phyloP scores from a whole-genome alignment of 2,797 vertebrate genomes.

The Scyliorhinus canicula region DNA sequence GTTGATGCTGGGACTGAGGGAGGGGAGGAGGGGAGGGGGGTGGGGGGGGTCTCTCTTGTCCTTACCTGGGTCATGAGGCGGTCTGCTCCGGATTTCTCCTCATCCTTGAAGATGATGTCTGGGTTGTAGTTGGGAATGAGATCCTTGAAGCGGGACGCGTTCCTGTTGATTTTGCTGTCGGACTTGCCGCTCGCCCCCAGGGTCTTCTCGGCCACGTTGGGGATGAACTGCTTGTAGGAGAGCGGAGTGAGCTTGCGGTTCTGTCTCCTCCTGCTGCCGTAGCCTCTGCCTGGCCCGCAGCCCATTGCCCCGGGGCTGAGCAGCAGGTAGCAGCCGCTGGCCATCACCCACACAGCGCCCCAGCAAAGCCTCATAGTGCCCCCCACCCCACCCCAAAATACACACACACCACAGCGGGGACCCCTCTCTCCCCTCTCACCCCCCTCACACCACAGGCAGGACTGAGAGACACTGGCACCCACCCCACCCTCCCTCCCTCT shows the following conservation, averaged over 20 bases:
- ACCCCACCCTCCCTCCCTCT: conserved; percentile 39
- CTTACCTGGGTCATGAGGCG: conserved; percentile 91
- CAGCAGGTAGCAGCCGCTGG: conserved; percentile 67
- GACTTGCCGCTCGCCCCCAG: conserved; percentile 90
- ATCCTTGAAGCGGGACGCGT: conserved; percentile 89
- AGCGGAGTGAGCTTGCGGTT: conserved; percentile 88
- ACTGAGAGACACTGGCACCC: neutral
- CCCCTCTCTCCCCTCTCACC: conserved; percentile 35
- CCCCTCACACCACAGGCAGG: conserved; percentile 25
- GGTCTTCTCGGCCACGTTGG: conserved; percentile 93
- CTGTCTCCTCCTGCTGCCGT: conserved; percentile 82
- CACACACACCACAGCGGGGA: no score
- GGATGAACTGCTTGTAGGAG: conserved; percentile 91
- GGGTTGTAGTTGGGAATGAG: conserved; percentile 94
- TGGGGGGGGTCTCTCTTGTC: neutral
- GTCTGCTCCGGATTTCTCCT: conserved; percentile 91
- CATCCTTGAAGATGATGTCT: conserved; percentile 98
- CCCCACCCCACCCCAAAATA: no score
- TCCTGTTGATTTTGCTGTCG: conserved; percentile 89
- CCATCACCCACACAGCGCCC: conserved; percentile 54
- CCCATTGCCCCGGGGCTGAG: conserved; percentile 75
- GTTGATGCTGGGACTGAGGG: neutral
- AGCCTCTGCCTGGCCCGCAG: conserved; percentile 92
- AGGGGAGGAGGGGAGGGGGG: no score
- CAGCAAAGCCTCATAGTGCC: conserved; percentile 53